Evolutionary conservation across 2,797 vertebrate species (phyloP).

Genomic region (Coracias cyanogaster): DNA sequence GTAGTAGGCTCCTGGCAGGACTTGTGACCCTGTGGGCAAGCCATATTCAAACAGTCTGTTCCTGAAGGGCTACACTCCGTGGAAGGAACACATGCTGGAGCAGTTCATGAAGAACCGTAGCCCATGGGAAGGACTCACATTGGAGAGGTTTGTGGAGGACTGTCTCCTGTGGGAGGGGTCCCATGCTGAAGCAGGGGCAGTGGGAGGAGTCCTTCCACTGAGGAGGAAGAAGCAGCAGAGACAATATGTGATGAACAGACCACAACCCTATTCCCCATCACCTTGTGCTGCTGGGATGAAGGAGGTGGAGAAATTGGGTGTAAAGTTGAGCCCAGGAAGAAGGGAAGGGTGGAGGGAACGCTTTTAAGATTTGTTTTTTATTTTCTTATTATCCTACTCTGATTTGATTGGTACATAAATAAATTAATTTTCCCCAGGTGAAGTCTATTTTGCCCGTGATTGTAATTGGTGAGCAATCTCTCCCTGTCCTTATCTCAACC

Average conservation of each 20-base stretch:
- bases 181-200: background rate
- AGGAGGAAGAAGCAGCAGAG: background rate
- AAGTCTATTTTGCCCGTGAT: background rate
- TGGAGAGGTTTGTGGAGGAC: background rate
- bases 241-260: background rate
- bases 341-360: background rate
- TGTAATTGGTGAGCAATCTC: too few relatives aligned
- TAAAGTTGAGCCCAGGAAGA: background rate
- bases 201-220: background rate
- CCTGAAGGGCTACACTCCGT: background rate
- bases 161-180: background rate
- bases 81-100: background rate
- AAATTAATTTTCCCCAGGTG: background rate
- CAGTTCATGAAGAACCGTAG: background rate
- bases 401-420: background rate
- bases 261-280: accelerated
- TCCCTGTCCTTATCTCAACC: background rate
- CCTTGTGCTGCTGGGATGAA: accelerated
- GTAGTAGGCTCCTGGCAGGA: background rate
- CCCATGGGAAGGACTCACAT: background rate
- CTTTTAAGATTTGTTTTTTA: background rate
- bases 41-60: background rate
- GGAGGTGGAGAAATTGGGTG: background rate
- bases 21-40: background rate
- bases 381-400: background rate